Conservation (phyloP, 2,113 vertebrate species). For the Phrynocephalus versicolor region DNA sequence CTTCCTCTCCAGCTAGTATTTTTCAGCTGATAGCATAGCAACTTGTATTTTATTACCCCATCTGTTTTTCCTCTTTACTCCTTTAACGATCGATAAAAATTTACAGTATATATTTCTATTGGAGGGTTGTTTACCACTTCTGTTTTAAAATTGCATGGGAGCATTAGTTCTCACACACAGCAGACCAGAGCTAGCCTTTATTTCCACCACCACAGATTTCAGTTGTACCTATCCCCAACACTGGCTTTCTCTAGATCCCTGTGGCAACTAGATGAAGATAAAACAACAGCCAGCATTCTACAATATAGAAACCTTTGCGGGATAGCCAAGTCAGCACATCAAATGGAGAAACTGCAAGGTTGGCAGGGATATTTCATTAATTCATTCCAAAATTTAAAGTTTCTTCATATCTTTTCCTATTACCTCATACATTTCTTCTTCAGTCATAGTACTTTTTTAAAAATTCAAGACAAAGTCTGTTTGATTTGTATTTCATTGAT, state of each 20-base stretch:
- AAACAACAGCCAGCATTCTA: neutral
- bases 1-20: conserved; percentile 51
- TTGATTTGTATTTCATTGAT: neutral
- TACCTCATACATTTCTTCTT: neutral
- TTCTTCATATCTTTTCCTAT: conserved; percentile 5
- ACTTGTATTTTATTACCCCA: conserved; percentile 51
- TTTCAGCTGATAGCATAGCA: conserved; percentile 46
- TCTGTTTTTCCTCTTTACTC: conserved; percentile 46
- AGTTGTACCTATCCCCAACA: no score
- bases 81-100: conserved; percentile 44
- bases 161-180: conserved; percentile 9
- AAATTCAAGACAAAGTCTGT: neutral
- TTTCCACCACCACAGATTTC: no score
- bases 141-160: conserved; percentile 39
- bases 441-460: neutral
- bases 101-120: conserved; percentile 48
- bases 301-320: neutral
- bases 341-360: neutral
- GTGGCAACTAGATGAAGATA: no score
- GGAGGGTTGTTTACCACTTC: conserved; percentile 59
- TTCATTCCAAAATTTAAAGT: neutral
- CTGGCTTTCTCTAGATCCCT: no score
- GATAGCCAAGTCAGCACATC: neutral
- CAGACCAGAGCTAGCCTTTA: neutral
- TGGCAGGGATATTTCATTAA: rapidly evolving